Conservation (phyloP, 2,888 invertebrate genomes). For the Litoditis marina region DNA sequence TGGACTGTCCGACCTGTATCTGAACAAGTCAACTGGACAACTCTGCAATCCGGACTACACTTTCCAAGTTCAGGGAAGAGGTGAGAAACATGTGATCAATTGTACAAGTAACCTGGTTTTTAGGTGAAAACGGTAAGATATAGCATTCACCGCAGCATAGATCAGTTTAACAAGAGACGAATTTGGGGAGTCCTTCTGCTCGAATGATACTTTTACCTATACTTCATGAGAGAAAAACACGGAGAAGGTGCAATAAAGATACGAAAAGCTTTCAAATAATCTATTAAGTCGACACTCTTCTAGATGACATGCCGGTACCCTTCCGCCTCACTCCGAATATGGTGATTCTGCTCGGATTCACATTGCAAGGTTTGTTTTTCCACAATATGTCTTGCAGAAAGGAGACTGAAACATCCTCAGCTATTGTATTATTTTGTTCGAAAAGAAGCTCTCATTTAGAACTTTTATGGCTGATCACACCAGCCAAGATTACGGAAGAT, state of each 20-base stretch:
- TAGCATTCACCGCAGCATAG: neutral
- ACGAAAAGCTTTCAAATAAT: no score
- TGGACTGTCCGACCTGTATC: conserved; percentile 20
- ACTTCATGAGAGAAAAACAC: no score
- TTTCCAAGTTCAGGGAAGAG: no score
- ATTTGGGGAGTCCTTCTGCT: no score
- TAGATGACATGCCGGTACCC: conserved; percentile 20
- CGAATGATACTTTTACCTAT: no score
- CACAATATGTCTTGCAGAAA: no score
- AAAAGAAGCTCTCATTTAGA: no score
- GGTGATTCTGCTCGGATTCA: conserved; percentile 23
- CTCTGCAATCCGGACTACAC: conserved; percentile 27
- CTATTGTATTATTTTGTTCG: neutral
- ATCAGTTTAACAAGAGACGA: neutral
- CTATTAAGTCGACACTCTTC: no score
- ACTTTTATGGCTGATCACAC: no score
- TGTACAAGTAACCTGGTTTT: no score
- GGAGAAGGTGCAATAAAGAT: no score
- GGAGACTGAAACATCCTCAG: neutral
- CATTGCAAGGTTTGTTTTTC: conserved; percentile 21
- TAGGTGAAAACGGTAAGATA: neutral
- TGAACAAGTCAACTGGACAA: conserved; percentile 24
- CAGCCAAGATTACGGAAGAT: neutral
- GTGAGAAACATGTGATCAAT: no score
- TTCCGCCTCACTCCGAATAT: conserved; percentile 38